These are phyloP conservation scores for Cranoglanis bouderius DNA, from an alignment of 2,113 vertebrate genomes.

Conservation along the genomic window DNA sequence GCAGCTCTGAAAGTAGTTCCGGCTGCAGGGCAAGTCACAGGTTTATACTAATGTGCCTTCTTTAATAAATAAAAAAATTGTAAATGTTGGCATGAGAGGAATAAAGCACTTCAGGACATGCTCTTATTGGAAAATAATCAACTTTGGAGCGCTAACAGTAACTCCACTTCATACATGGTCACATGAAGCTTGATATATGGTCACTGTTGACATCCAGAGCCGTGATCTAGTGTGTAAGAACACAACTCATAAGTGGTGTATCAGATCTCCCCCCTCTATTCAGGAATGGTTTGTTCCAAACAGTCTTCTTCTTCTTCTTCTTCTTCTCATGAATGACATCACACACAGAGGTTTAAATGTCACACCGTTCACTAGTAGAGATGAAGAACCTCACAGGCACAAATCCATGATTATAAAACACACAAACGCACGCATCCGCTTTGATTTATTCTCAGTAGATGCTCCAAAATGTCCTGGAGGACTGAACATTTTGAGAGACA, in stretches of 20 bases:
- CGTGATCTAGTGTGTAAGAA: neutral
- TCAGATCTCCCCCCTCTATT: neutral
- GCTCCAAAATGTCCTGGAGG: neutral
- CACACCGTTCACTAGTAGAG: no score
- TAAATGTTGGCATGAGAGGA: neutral
- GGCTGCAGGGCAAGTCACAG: neutral
- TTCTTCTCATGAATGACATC: neutral
- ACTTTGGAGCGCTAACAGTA: neutral
- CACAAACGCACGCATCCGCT: neutral
- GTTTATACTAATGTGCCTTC: neutral
- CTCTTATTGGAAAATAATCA: neutral
- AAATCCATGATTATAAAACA: neutral
- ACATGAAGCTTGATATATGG: neutral
- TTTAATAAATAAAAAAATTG: neutral
- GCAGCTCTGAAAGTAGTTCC: neutral
- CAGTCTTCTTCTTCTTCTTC: neutral
- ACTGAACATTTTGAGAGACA: neutral
- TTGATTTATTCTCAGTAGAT: neutral
- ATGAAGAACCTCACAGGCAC: neutral
- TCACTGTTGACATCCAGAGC: neutral
- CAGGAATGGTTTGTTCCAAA: neutral
- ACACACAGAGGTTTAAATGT: neutral
- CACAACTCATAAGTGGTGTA: neutral
- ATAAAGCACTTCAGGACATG: neutral
- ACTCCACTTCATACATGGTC: neutral